Evolutionary conservation across 2,888 invertebrate genomes (phyloP).

Genomic region (Ptilodon capucinus): DNA sequence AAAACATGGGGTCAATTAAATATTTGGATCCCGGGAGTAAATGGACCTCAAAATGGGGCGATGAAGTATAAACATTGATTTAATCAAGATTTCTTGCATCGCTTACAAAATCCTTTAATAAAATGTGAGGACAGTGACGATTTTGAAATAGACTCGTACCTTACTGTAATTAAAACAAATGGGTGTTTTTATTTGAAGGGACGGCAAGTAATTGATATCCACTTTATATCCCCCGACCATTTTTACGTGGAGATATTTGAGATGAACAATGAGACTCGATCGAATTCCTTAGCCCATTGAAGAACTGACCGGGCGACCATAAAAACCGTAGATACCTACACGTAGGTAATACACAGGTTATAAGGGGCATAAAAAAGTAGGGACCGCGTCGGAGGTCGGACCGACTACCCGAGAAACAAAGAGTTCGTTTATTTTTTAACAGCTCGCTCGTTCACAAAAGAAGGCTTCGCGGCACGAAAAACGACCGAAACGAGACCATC

Average conservation of each 20-base stretch:
- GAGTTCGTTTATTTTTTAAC: slow-evolving; percentile 83
- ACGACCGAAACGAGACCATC: slow-evolving; percentile 78
- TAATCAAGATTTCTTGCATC: background rate
- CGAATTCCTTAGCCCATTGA: slow-evolving; percentile 81
- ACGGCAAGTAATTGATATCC: slow-evolving; percentile 55
- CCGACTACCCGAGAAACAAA: slow-evolving; percentile 82
- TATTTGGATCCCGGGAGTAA: slow-evolving; percentile 23
- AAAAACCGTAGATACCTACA: slow-evolving; percentile 82
- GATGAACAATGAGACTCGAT: slow-evolving; percentile 77
- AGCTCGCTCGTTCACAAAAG: slow-evolving; percentile 81
- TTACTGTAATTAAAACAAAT: slow-evolving; percentile 46
- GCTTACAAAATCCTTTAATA: background rate
- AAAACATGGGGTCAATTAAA: slow-evolving; percentile 34
- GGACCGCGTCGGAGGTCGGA: slow-evolving; percentile 81
- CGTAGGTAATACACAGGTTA: slow-evolving; percentile 82
- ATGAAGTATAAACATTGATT: background rate
- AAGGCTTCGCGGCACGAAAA: slow-evolving; percentile 78
- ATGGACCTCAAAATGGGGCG: background rate
- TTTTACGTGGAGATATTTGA: slow-evolving; percentile 55
- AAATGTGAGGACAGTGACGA: slow-evolving; percentile 26
- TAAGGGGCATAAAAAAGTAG: slow-evolving; percentile 80
- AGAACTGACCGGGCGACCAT: slow-evolving; percentile 80
- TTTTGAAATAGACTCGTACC: slow-evolving; percentile 40
- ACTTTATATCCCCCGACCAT: slow-evolving; percentile 46
- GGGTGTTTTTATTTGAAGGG: slow-evolving; percentile 37